A percentile compares a stretch with the other conserved stretches of the same genome.
phyloP scores from a whole-genome alignment of 2,888 invertebrate genomes.

The Andrena trimmerana region DNA sequence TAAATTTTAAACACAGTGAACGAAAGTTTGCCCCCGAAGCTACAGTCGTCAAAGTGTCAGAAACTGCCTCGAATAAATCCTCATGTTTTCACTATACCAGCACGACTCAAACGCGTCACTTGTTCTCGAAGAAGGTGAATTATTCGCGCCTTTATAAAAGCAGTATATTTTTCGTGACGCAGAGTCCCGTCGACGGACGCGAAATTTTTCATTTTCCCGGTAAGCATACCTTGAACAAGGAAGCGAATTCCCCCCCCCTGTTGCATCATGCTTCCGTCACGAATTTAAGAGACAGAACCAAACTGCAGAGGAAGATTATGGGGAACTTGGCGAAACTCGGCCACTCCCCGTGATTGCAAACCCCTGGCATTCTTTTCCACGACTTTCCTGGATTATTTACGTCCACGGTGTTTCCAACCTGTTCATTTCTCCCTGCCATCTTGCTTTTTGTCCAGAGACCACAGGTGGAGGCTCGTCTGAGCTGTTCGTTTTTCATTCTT shows the following conservation, averaged over 20 bases:
- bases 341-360: conserved; percentile 70
- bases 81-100: not conserved
- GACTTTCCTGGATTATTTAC: conserved; percentile 64
- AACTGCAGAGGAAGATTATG: conserved; percentile 49
- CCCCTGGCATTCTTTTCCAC: conserved; percentile 43
- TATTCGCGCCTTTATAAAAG: conserved; percentile 14
- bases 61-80: no score
- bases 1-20: no score
- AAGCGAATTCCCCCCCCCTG: conserved; percentile 12
- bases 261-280: conserved; percentile 20
- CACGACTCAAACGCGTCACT: not conserved
- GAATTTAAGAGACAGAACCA: conserved; percentile 40
- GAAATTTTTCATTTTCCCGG: conserved; percentile 30
- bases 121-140: conserved; percentile 11
- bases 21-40: conserved; percentile 10
- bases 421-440: conserved; percentile 8
- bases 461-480: conserved; percentile 53
- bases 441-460: conserved; percentile 20
- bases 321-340: conserved; percentile 65
- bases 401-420: conserved; percentile 32
- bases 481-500: conserved; percentile 51
- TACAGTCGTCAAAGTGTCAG: no score
- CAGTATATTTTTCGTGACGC: conserved; percentile 11
- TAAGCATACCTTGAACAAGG: conserved; percentile 8
- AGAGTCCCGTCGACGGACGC: not conserved